Conservation (phyloP, 2,113 vertebrate species). For the Nasalis larvatus region DNA sequence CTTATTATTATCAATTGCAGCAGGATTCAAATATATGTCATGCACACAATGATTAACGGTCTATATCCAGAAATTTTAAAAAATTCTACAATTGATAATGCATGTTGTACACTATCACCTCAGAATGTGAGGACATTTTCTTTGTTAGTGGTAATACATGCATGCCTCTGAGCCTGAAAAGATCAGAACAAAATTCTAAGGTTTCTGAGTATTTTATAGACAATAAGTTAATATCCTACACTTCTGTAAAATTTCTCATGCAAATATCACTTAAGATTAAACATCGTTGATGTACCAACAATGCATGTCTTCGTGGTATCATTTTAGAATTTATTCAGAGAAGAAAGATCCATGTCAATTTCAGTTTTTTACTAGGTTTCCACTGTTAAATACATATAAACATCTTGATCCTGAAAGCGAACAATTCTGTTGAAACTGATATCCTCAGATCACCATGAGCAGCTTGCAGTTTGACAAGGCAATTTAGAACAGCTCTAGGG, state of each 20-base stretch:
- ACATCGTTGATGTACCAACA: background rate
- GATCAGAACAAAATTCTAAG: background rate
- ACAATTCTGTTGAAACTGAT: slow-evolving; percentile 28
- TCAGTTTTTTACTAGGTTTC: background rate
- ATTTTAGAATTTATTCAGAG: background rate
- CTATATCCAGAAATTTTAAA: background rate
- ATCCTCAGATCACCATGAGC: background rate
- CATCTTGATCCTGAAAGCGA: background rate
- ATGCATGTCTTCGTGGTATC: background rate
- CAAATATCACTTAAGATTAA: background rate
- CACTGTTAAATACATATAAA: background rate
- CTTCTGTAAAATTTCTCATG: background rate
- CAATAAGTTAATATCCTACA: background rate
- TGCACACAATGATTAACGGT: background rate
- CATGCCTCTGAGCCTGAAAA: background rate
- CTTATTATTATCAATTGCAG: background rate
- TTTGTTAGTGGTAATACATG: background rate
- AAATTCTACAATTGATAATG: background rate
- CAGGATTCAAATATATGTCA: background rate
- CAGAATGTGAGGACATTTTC: background rate
- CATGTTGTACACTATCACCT: background rate
- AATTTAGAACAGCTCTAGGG: background rate
- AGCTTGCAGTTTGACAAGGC: slow-evolving; percentile 13
- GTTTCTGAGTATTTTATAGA: background rate
- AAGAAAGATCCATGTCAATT: background rate